Conservation (phyloP, 2,888 invertebrate genomes). For the Syrista parreyssii region DNA sequence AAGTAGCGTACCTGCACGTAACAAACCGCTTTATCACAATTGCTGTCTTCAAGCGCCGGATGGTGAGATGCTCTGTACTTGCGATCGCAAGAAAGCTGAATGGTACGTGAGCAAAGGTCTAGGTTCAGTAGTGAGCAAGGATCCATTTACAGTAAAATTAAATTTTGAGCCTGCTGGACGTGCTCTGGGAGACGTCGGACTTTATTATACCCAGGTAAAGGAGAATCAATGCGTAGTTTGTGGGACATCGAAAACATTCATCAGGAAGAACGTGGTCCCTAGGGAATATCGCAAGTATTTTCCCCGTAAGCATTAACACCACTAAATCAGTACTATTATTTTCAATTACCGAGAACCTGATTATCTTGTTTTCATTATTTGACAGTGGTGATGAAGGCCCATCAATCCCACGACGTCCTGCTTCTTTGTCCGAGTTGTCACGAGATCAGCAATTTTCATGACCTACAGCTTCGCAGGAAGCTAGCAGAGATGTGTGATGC, state of each 20-base stretch:
- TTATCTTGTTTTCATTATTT: constrained; percentile 43
- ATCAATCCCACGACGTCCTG: constrained; percentile 84
- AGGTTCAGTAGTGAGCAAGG: constrained; percentile 63
- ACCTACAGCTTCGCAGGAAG: constrained; percentile 71
- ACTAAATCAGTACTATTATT: not conserved
- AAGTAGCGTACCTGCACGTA: constrained; percentile 64
- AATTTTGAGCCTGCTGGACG: constrained; percentile 84
- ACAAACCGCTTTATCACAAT: constrained; percentile 81
- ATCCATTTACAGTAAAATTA: constrained; percentile 76
- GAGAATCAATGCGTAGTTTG: constrained; percentile 85
- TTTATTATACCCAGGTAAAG: constrained; percentile 79
- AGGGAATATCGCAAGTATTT: constrained; percentile 84
- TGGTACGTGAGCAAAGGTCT: constrained; percentile 74
- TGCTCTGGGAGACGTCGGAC: constrained; percentile 76
- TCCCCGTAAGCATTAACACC: constrained; percentile 68
- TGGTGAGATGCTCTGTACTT: constrained; percentile 80
- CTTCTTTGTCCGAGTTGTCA: constrained; percentile 80
- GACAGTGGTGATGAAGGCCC: constrained; percentile 80
- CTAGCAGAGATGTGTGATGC: constrained; percentile 74
- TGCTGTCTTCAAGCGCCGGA: constrained; percentile 83
- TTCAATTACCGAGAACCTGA: not conserved
- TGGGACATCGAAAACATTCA: constrained; percentile 75
- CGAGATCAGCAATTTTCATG: constrained; percentile 75
- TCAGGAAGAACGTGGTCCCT: constrained; percentile 85
- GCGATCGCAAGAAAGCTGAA: constrained; percentile 78